Base-by-base conservation (phyloP, 2,113 vertebrate species). In the Nesoenas mayeri region DNA sequence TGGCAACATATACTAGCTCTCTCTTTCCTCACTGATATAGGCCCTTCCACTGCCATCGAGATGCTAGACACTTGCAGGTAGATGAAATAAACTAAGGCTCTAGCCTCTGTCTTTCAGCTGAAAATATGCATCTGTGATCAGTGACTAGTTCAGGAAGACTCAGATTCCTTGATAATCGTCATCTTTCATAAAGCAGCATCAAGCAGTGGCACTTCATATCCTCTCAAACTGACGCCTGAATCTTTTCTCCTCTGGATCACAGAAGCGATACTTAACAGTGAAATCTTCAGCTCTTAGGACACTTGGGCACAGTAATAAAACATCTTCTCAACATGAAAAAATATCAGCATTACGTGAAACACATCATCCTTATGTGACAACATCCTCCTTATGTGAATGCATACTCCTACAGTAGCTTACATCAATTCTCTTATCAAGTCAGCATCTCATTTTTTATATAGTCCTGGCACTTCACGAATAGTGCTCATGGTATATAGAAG, bases 1-100 rank as follows among this genome's bases (percentile, higher is more conserved):
- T 67, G 31, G 65, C 26, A 64, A 21, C 0, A 0, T 6, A 2
- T 22, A 67, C 12, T 15, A 56, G 57, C 13, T 29, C 24, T 48
- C 56, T 48, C 56, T 32, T 34, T 77, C 57, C 69, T 72, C 83
- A 62, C n/a, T 11, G 40, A 75, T 28, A 65, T 6, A 72, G 48
- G 17, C 22, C 3, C 15, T 10, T 36, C 15, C 66, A 64, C 26
- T 83, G 19, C 11, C 11, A 79, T 6, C 19, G 19, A 21, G 26
- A 24, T 54, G n/a, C 15, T 53, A n/a, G 31, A 67, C 25, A 40
- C 25, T 51, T 61, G 17, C 21, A 38, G 42, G 14, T 24, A 83
- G 54, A n/a, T 58, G 17, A 75, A 88, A 51, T 21, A 71, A 84
- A 71, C 8, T 13, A 44, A 38, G 20, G 72, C 38, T 65, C 74